These are phyloP conservation scores for Incurvaria masculella DNA, from an alignment of 2,888 invertebrate species.

Conservation along the genomic window DNA sequence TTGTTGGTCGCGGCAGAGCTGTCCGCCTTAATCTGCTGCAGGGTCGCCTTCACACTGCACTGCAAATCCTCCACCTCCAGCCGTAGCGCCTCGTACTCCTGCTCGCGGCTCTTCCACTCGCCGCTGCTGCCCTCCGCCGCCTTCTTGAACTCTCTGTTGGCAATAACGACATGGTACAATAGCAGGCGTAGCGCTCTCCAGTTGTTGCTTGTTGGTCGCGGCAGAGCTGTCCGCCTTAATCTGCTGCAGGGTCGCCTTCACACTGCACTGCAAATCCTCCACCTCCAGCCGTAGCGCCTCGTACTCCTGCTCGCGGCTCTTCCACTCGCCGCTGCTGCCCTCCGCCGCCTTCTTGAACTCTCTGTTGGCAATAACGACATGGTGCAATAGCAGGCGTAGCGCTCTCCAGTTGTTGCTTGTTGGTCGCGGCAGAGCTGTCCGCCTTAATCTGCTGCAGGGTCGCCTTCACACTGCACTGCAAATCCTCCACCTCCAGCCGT, in stretches of 20 bases:
- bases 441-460: constrained; percentile 56
- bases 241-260: constrained; percentile 55
- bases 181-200: constrained; percentile 31
- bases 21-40: constrained; percentile 53
- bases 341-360: constrained; percentile 59
- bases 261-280: constrained; percentile 65
- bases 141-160: constrained; percentile 38
- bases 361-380: constrained; percentile 23
- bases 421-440: constrained; percentile 44
- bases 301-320: constrained; percentile 72
- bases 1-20: constrained; percentile 46
- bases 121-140: constrained; percentile 67
- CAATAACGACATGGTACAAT: too few relatives aligned
- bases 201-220: constrained; percentile 41
- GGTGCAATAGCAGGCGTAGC: too few relatives aligned
- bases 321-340: constrained; percentile 70
- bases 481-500: constrained; percentile 73
- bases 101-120: constrained; percentile 74
- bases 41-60: constrained; percentile 58
- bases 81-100: constrained; percentile 74
- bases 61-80: constrained; percentile 76
- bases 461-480: constrained; percentile 61
- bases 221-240: constrained; percentile 50
- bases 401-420: constrained; percentile 40
- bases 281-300: constrained; percentile 79